Conservation (phyloP, 2,888 invertebrate species). For the Eupithecia inturbata region DNA sequence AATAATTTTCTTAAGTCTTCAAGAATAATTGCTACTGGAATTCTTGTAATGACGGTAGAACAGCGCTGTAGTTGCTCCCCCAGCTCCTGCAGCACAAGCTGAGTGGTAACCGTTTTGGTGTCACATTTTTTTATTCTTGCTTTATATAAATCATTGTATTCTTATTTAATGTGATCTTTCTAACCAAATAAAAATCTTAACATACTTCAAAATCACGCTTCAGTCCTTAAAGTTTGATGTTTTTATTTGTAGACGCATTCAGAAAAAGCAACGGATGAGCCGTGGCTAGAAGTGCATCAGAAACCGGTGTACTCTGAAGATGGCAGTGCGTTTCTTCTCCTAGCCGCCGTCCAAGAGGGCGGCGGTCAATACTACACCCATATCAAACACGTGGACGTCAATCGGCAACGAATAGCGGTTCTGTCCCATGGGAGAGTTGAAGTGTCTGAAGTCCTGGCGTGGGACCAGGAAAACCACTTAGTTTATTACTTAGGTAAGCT, state of each 20-base stretch:
- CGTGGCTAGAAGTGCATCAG: slow-evolving; percentile 94
- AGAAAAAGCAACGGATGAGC: slow-evolving; percentile 92
- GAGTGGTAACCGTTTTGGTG: background rate
- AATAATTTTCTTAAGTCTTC: background rate
- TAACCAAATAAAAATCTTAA: background rate
- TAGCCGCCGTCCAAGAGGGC: slow-evolving; percentile 93
- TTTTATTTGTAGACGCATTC: slow-evolving; percentile 86
- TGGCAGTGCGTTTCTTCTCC: slow-evolving; percentile 92
- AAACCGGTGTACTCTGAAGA: slow-evolving; percentile 93
- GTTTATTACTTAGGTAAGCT: slow-evolving; percentile 88
- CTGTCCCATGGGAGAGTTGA: slow-evolving; percentile 94
- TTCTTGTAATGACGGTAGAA: background rate
- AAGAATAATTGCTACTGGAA: background rate
- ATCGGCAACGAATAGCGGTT: slow-evolving; percentile 92
- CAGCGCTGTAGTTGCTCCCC: too few relatives aligned
- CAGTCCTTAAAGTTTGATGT: background rate
- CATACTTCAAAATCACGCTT: background rate
- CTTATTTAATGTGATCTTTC: background rate
- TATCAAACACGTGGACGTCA: slow-evolving; percentile 93
- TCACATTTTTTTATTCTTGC: background rate
- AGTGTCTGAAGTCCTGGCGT: slow-evolving; percentile 91
- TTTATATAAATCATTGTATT: too few relatives aligned
- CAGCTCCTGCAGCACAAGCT: background rate
- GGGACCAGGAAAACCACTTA: slow-evolving; percentile 92
- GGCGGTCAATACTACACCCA: slow-evolving; percentile 93